Conservation (phyloP, 2,888 invertebrate species). For the Rhopalosiphum nymphaeae region DNA sequence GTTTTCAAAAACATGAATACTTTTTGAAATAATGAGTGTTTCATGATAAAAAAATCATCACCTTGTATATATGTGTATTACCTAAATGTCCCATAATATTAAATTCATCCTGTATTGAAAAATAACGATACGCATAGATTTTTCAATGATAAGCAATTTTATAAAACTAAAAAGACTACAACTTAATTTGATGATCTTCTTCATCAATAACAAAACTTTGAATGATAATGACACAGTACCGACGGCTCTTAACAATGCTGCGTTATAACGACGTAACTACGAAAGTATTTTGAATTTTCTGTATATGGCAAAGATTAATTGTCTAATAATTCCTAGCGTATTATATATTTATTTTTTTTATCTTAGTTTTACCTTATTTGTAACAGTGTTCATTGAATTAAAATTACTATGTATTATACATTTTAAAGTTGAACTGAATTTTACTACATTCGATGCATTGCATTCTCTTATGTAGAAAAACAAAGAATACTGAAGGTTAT, state of each 20-base stretch:
- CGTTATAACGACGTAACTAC: not conserved
- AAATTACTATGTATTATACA: not conserved
- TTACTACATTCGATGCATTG: not conserved
- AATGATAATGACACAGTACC: not conserved
- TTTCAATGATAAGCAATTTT: not conserved
- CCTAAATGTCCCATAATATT: not conserved
- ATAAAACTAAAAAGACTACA: not conserved
- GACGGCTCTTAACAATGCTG: not conserved
- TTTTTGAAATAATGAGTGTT: no score
- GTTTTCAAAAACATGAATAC: no score
- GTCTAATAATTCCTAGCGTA: not conserved
- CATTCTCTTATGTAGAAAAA: not conserved
- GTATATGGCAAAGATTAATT: slow-evolving; percentile 26
- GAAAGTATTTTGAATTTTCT: slow-evolving; percentile 3
- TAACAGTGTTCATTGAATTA: not conserved
- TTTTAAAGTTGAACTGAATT: not conserved
- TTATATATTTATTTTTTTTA: not conserved
- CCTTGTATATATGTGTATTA: no score
- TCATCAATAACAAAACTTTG: slow-evolving; percentile 38
- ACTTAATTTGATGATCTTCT: slow-evolving; percentile 6
- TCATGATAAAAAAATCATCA: no score
- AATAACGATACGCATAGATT: not conserved
- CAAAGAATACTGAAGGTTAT: not conserved
- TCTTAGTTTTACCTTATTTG: not conserved
- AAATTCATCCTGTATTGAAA: not conserved